A percentile compares a stretch with the other conserved stretches of the same genome.
Conservation (phyloP, 2,888 invertebrate species). For the Panopea generosa region DNA sequence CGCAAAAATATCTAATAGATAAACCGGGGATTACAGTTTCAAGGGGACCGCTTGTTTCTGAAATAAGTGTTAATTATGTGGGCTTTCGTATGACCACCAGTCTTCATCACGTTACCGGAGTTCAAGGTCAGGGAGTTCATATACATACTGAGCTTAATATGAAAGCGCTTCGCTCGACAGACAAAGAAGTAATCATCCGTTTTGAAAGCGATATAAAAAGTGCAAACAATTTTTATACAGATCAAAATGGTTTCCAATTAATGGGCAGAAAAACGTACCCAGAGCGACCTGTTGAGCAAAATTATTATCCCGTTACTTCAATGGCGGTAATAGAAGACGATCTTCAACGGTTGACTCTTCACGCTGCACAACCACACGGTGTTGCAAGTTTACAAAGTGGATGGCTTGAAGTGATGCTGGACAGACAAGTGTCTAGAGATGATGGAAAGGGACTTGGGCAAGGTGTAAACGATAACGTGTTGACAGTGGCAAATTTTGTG, state of each 20-base stretch:
- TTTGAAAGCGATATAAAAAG: slow-evolving; percentile 74
- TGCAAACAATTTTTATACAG: slow-evolving; percentile 78
- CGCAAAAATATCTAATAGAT: slow-evolving; percentile 57
- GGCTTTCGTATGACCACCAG: slow-evolving; percentile 67
- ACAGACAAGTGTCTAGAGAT: slow-evolving; percentile 78
- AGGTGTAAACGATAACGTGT: slow-evolving; percentile 79
- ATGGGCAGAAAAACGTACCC: slow-evolving; percentile 75
- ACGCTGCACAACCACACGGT: slow-evolving; percentile 83
- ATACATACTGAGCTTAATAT: slow-evolving; percentile 73
- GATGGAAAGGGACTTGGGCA: slow-evolving; percentile 83
- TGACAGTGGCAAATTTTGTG: slow-evolving; percentile 71
- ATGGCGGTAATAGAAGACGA: slow-evolving; percentile 79
- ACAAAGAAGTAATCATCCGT: slow-evolving; percentile 82
- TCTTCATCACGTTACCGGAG: slow-evolving; percentile 68
- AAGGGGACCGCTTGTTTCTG: slow-evolving; percentile 93
- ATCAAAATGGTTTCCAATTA: slow-evolving; percentile 83
- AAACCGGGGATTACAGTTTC: slow-evolving; percentile 91
- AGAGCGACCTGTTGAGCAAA: slow-evolving; percentile 76
- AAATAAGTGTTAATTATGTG: slow-evolving; percentile 90
- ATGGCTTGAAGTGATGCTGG: slow-evolving; percentile 83
- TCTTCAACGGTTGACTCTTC: slow-evolving; percentile 73
- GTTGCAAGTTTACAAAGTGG: slow-evolving; percentile 78
- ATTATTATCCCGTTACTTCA: slow-evolving; percentile 83
- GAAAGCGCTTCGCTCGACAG: slow-evolving; percentile 49
- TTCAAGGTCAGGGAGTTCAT: slow-evolving; percentile 69